These are phyloP conservation scores for Neotragus moschatus DNA, from an alignment of 2,113 vertebrate genomes.

Conservation along the genomic window DNA sequence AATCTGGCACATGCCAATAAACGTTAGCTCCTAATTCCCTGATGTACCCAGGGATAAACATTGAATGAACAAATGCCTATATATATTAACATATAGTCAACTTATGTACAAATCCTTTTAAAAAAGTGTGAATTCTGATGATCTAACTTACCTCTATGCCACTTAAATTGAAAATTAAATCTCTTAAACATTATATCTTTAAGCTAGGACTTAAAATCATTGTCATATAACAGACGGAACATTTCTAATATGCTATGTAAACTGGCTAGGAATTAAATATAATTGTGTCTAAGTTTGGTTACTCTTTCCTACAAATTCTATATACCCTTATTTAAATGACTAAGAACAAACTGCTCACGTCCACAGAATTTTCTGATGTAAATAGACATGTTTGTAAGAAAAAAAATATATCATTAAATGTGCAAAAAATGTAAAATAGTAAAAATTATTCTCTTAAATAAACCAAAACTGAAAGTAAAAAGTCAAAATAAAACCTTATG, in stretches of 20 bases:
- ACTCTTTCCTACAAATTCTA: not conserved
- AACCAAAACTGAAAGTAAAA: not conserved
- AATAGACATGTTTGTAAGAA: not conserved
- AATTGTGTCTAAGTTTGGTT: not conserved
- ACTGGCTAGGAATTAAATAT: not conserved
- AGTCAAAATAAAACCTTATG: not conserved
- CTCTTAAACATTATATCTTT: not conserved
- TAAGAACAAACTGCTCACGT: not conserved
- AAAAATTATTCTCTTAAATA: not conserved
- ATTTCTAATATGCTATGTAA: not conserved
- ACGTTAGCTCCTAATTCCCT: not conserved
- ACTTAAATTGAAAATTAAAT: conserved; percentile 24
- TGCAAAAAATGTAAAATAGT: not conserved
- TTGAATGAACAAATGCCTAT: conserved; percentile 2
- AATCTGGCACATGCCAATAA: not conserved
- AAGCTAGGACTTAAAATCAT: not conserved
- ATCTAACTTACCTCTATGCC: not conserved
- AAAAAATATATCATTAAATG: not conserved
- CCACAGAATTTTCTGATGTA: not conserved
- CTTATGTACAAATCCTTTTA: not conserved
- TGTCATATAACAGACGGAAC: not conserved
- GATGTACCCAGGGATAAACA: not conserved
- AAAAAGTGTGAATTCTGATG: conserved; percentile 1
- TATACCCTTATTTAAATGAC: not conserved
- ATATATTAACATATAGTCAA: not conserved